A percentile compares a stretch with the other conserved stretches of the same genome.
phyloP scores from a whole-genome alignment of 2,888 invertebrate genomes.

The Archips crataeganus region DNA sequence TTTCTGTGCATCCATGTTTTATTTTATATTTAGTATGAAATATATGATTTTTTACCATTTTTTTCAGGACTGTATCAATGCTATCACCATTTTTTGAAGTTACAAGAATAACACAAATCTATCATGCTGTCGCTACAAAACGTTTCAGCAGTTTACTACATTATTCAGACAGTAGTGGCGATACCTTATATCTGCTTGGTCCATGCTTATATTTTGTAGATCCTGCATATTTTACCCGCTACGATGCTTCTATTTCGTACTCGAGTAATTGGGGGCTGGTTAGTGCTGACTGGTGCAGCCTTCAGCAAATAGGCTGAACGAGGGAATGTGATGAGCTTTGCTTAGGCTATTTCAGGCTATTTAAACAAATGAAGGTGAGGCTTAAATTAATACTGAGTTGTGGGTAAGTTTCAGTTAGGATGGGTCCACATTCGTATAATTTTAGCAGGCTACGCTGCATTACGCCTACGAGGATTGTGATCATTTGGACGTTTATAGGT shows the following conservation, averaged over 20 bases:
- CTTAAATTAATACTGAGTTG: not conserved
- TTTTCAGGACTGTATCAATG: no score
- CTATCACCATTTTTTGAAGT: not conserved
- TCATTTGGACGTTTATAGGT: no score
- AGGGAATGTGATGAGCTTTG: not conserved
- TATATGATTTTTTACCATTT: no score
- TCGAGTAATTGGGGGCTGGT: constrained; percentile 16
- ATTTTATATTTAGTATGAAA: no score
- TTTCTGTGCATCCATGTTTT: no score
- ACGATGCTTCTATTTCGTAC: constrained; percentile 21
- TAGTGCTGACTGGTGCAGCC: constrained; percentile 34
- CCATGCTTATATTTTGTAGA: constrained; percentile 42
- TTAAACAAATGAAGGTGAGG: constrained; percentile 1
- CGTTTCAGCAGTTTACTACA: constrained; percentile 43
- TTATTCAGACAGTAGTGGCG: constrained; percentile 48
- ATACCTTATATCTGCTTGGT: constrained; percentile 45
- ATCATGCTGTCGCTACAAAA: constrained; percentile 38
- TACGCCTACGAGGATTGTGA: no score
- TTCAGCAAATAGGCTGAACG: constrained; percentile 8
- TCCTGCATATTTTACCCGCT: constrained; percentile 47
- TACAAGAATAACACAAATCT: not conserved
- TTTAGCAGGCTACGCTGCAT: no score
- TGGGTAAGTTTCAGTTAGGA: not conserved
- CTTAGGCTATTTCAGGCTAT: not conserved
- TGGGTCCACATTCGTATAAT: not conserved